A percentile compares a stretch with the other conserved stretches of the same genome.
Conservation (phyloP, 2,888 invertebrate genomes). For the Hyppa rectilinea region DNA sequence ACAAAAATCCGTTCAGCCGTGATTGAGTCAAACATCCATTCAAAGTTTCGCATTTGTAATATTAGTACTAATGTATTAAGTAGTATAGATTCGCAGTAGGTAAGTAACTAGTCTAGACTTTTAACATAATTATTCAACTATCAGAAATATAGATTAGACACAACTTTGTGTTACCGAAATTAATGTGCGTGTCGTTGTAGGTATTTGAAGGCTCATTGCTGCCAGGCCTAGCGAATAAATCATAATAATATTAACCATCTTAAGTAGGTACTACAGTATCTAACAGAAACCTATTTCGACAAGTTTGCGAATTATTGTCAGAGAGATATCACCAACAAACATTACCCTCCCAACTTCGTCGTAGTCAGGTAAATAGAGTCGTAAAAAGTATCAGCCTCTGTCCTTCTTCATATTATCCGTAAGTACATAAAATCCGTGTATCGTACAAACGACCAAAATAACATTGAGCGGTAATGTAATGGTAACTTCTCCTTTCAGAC, state of each 20-base stretch:
- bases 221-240: not conserved
- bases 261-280: constrained; percentile 3
- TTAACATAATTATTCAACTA: not conserved
- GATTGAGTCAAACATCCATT: too few species aligned
- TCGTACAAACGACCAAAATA: constrained; percentile 15
- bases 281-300: constrained; percentile 2
- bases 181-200: constrained; percentile 2
- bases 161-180: constrained; percentile 10
- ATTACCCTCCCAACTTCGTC: constrained; percentile 10
- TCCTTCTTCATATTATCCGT: constrained; percentile 4
- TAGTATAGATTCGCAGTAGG: not conserved
- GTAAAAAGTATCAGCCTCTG: not conserved
- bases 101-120: too few species aligned
- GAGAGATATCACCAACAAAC: constrained; percentile 2
- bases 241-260: not conserved
- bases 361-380: constrained; percentile 18
- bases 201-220: not conserved
- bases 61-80: too few species aligned
- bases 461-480: constrained; percentile 34
- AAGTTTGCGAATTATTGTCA: constrained; percentile 16
- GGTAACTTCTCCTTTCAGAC: constrained; percentile 14
- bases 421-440: constrained; percentile 23
- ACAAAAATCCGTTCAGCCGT: too few species aligned
- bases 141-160: not conserved
- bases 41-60: too few species aligned